Evolutionary conservation across 1,140 invertebrate species (phyloP).

Genomic region (Coenobita brevimanus): DNA sequence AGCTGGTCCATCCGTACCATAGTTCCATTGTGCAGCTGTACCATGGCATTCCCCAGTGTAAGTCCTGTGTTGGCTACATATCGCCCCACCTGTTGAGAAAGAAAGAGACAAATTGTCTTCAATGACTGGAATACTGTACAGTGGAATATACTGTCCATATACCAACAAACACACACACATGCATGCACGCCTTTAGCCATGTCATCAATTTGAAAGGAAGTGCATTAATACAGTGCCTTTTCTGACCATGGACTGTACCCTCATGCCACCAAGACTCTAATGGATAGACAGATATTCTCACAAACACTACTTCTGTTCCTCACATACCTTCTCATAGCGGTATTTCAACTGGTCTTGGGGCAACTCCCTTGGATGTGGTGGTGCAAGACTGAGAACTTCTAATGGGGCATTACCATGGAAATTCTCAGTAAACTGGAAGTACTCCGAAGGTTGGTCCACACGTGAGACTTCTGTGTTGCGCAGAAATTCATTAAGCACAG

Average conservation of each 20-base stretch:
- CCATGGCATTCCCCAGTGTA: constrained; percentile 72
- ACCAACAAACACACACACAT: no score
- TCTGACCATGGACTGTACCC: no score
- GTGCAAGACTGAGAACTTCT: constrained; percentile 73
- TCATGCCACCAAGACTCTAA: no score
- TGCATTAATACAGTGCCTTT: no score
- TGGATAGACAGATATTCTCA: no score
- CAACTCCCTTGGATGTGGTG: neutral
- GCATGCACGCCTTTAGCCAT: no score
- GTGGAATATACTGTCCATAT: no score
- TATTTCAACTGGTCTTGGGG: constrained; percentile 12
- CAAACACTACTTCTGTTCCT: no score
- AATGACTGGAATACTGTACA: no score
- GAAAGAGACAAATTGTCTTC: constrained; percentile 5
- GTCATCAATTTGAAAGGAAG: no score
- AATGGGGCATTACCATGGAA: constrained; percentile 74
- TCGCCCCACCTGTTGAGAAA: constrained; percentile 72
- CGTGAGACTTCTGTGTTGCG: constrained; percentile 71
- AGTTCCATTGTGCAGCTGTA: constrained; percentile 72
- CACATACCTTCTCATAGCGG: constrained; percentile 49
- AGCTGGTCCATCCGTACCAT: constrained; percentile 67
- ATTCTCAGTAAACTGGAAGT: constrained; percentile 72
- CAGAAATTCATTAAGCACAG: constrained; percentile 71
- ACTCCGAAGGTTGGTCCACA: constrained; percentile 70
- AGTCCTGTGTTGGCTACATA: constrained; percentile 72